A percentile compares a stretch with the other conserved stretches of the same genome.
Conservation (phyloP, 2,797 vertebrate species). For the Melanotaenia maccullochi region DNA sequence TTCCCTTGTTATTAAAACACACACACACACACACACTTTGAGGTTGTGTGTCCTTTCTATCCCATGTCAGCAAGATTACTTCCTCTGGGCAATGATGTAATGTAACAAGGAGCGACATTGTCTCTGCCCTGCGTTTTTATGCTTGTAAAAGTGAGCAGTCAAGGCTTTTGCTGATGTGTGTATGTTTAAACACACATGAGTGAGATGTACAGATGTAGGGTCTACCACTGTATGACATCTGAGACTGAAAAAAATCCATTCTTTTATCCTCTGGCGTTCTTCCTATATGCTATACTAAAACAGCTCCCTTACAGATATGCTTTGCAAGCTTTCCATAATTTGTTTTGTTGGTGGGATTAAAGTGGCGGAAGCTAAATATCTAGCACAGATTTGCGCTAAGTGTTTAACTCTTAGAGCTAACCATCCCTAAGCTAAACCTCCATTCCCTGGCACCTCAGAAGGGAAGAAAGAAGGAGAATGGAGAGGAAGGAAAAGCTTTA, state of each 20-base stretch:
- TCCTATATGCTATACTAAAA: constrained; percentile 23
- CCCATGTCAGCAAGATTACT: constrained; percentile 65
- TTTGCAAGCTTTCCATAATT: constrained; percentile 40
- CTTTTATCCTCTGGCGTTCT: constrained; percentile 26
- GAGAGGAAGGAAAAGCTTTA: constrained; percentile 25
- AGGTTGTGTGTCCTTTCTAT: constrained; percentile 41
- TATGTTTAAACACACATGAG: constrained; percentile 5
- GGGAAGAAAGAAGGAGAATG: constrained; percentile 30
- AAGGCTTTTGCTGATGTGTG: constrained; percentile 24
- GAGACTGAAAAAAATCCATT: constrained; percentile 1
- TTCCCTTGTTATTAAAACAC: constrained; percentile 22
- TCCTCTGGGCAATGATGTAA: constrained; percentile 58
- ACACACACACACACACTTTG: constrained; percentile 32
- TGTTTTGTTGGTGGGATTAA: constrained; percentile 66
- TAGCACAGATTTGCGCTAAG: constrained; percentile 44
- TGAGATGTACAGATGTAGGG: constrained; percentile 6
- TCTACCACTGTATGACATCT: constrained; percentile 26
- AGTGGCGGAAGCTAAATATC: constrained; percentile 53
- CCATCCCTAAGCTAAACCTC: constrained; percentile 52
- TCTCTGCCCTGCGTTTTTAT: constrained; percentile 43
- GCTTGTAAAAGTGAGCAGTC: constrained; percentile 59
- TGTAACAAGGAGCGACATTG: constrained; percentile 57
- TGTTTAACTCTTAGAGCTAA: constrained; percentile 52
- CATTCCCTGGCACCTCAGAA: constrained; percentile 36
- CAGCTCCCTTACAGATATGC: constrained; percentile 30